Percentiles rank a stretch among this genome's conserved stretches.
These are phyloP conservation scores for Turritopsis dohrnii DNA, from an alignment of 30 jellyfish, hydroid and myxozoan genomes.

Conservation along the genomic window DNA sequence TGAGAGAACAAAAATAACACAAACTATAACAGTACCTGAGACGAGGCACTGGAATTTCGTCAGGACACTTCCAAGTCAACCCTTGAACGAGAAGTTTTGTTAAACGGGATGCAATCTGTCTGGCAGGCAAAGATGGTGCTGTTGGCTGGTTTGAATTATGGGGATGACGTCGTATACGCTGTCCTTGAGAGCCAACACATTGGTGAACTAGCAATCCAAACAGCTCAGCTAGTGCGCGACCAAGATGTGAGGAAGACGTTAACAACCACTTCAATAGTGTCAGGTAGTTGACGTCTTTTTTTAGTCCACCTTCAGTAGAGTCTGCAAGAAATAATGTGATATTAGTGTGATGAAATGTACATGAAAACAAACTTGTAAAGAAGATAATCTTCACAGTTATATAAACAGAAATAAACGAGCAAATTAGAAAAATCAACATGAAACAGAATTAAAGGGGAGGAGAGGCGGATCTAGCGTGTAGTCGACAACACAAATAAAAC, in stretches of 20 bases:
- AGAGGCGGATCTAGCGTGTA: too few species aligned
- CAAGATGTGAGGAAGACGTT: slow-evolving; percentile 91
- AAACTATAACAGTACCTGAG: slow-evolving; percentile 59
- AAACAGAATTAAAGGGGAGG: too few species aligned
- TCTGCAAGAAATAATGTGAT: not conserved
- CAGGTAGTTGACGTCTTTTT: slow-evolving; percentile 54
- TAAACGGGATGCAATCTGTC: slow-evolving; percentile 68
- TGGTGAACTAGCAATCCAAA: slow-evolving; percentile 90
- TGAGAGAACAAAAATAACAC: too few species aligned
- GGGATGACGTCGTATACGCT: slow-evolving; percentile 74
- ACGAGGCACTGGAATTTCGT: slow-evolving; percentile 52
- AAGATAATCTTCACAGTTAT: not conserved
- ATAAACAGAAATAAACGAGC: too few species aligned
- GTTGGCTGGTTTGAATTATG: slow-evolving; percentile 40
- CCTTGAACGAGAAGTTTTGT: slow-evolving; percentile 66
- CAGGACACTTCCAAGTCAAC: slow-evolving; percentile 79
- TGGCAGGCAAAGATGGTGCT: slow-evolving; percentile 76
- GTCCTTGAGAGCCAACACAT: slow-evolving; percentile 80
- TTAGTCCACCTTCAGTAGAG: not conserved
- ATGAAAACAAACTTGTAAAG: not conserved
- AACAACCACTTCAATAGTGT: slow-evolving; percentile 84
- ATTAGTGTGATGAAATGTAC: too few species aligned
- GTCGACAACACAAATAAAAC: too few species aligned
- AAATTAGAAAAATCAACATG: too few species aligned
- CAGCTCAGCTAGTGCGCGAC: slow-evolving; percentile 86